Evolutionary conservation across 1,140 invertebrate genomes (phyloP), one percentile per base, ranked within the genome.

Genomic region (Calephelis virginiensis): DNA sequence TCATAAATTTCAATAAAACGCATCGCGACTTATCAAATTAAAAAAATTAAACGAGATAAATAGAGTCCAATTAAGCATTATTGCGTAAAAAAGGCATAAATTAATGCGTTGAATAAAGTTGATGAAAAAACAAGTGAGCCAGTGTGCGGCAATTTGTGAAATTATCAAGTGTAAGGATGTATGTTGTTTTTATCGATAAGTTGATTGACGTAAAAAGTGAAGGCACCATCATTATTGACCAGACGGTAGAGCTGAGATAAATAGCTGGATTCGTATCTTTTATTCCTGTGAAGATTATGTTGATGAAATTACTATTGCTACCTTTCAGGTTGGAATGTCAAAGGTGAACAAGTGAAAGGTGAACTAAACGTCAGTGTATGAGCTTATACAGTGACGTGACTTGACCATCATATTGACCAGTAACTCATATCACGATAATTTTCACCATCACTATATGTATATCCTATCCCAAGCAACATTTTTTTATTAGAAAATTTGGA

Each of bases 81-180:
- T 91, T 91, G 86, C 86, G 86, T 91, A 89, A 91, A 91, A 91
- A 89, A 91, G 80, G 89, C 85, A 91, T 91, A 91, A 91, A 91
- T 91, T 91, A 86, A 87, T 84, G 78, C 76, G 80, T 75, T 64
- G 75, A 78, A 77, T 71, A 70, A 73, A 72, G 76, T 73, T 62
- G 70, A 69, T 70, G 74, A 72, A 75, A 76, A 80, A 84, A 82
- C 67, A 72, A 47, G 40, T 49, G 50, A 43, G 63, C 59, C 50
- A 75, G 68, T 69, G 73, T 72, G 76, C 75, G 80, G 68, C 81
- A 75, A 65, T 62, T 81, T 74, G 69, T 76, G 76, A 77, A 78
- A 80, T 76, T 78, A 79, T 73, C 63, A 63, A 46, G 46, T 53
- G 59, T 50, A 64, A 66, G 70, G 66, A 37, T 63, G 53, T 43